Evolutionary conservation across 2,113 vertebrate species (phyloP), one percentile per base, ranked within the genome.

Genomic region (Otolemur garnettii): DNA sequence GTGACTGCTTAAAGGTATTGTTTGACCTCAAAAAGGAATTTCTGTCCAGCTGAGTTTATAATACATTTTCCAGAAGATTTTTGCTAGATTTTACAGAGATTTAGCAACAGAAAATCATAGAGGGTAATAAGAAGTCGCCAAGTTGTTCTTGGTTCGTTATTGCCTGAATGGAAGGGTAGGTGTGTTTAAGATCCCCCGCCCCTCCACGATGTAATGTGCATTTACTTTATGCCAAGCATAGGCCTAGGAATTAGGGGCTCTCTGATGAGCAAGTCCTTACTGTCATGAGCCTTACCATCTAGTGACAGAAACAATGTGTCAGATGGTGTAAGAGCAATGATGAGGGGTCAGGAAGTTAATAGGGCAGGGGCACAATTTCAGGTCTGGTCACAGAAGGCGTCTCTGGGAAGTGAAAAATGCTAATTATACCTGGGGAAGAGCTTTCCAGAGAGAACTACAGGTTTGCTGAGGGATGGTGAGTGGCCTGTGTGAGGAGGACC

Each of bases 11-110:
- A 66, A 74, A 69, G 24, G 64, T 50, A 59, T 60, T 66, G 66
- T 97, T 92, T 68, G 72, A 35, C 26, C 71, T 90, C 17, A 18
- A 68, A 78, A 96, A 80, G 45, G 28, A 78, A 90, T 91, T 92
- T 87, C 28, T 50, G 7, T 82, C 14, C 66, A 90, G 60, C 30
- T 50, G 77, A 78, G 33, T 50, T 72, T 82, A 35, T 57, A n/a
- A 38, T 87, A 53, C 33, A 17, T 88, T 79, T 96, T 7, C 19
- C 30, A 38, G 62, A 30, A 81, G 53, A 78, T 42, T 14, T 84
- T 88, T 24, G 12, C 91, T 80, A 17, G 14, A 62, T 93, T 92
- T 94, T 75, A 64, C 12, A 91, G 33, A 26, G 78, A 57, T 28
- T 85, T 86, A 89, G 10, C 53, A 60, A 22, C 22, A 80, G 38